These are phyloP conservation scores for Gavia stellata DNA, from an alignment of 2,113 vertebrate species.

Conservation along the genomic window DNA sequence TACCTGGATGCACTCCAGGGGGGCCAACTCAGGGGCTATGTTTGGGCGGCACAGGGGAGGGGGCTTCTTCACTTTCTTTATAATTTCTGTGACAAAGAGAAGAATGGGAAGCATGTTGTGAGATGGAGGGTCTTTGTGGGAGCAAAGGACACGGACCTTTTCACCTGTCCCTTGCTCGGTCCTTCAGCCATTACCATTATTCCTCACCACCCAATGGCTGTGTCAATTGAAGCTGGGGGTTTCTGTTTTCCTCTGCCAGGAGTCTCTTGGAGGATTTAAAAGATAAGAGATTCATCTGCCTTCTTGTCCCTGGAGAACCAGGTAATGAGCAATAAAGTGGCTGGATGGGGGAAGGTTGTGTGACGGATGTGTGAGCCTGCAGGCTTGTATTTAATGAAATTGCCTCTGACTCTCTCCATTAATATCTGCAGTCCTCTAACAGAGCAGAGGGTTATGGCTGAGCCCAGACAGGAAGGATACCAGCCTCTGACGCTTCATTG, in stretches of 20 bases:
- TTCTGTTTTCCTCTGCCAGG: background rate
- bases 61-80: slow-evolving; percentile 87
- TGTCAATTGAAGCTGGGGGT: background rate
- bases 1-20: slow-evolving; percentile 86
- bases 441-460: background rate
- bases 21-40: slow-evolving; percentile 82
- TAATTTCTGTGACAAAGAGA: slow-evolving; percentile 79
- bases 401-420: background rate
- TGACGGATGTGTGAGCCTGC: background rate
- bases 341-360: background rate
- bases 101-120: background rate
- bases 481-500: background rate
- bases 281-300: background rate
- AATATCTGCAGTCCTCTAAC: background rate
- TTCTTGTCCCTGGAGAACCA: background rate
- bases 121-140: background rate
- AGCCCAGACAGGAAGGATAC: background rate
- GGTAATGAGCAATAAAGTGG: background rate
- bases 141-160: background rate
- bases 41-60: slow-evolving; percentile 85
- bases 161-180: background rate
- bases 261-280: background rate
- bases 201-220: background rate
- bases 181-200: background rate
- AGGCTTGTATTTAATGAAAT: background rate